Base-by-base conservation (phyloP, 2,797 vertebrate genomes). In the Rhyacichthys aspro region DNA sequence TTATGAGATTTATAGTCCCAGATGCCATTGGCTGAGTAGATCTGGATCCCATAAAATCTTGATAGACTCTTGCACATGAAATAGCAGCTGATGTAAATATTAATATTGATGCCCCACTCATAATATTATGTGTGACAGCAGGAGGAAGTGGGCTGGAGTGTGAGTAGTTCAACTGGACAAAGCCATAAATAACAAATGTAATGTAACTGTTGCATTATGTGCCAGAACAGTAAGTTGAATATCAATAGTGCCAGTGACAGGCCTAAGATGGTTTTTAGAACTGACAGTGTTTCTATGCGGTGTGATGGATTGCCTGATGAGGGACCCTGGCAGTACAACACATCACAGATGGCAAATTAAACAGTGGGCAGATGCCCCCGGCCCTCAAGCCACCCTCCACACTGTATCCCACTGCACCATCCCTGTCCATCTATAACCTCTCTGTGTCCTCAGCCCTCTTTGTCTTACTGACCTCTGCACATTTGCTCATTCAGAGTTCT, bases 261-360 rank as follows among this genome's bases (percentile, higher is more conserved):
- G 61, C 52, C 44, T 57, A 61, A 76, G 76, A 78, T 48, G 14
- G 60, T 44, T 32, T 67, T n/a, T 55, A 34, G 89, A 91, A 91
- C 90, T 92, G 91, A 92, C 89, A 90, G 84, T 64, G 78, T 90
- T 91, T 89, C 86, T 80, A 88, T 88, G 62, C 63, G 74, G 72
- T 84, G 89, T 92, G 92, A 93, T 93, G 82, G 90, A 97, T 94
- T 90, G 93, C 91, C 91, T 59, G 90, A 93, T 94, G 94, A 95
- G 90, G 78, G 89, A 82, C 80, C 66, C 85, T 91, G 86, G 89
- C 94, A 88, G 88, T 92, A 75, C 86, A 86, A 69, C 78, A 83
- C 81, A 92, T 94, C 87, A 79, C 91, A 93, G 91, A 92, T 93
- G 91, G 91, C 83, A 84, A 84, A 89, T 90, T 90, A 90, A 88